Percentiles rank a stretch among this genome's conserved stretches.
These are phyloP conservation scores for Chanos chanos DNA, from an alignment of 2,797 vertebrate genomes.

Conservation along the genomic window DNA sequence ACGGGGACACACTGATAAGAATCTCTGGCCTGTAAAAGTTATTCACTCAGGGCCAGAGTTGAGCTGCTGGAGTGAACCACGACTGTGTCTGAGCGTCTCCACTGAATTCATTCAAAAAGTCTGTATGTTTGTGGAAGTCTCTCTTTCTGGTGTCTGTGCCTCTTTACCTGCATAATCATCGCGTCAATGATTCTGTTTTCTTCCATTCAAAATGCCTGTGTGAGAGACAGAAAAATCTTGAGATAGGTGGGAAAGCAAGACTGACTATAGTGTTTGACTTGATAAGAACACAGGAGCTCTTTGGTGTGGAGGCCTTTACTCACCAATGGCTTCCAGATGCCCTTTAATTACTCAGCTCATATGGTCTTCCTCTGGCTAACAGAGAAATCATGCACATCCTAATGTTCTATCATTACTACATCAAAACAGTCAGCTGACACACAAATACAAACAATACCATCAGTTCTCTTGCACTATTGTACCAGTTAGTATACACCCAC, in stretches of 20 bases:
- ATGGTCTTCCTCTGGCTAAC: constrained; percentile 42
- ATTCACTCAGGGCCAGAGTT: constrained; percentile 64
- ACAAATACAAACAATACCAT: constrained; percentile 15
- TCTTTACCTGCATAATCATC: too few species aligned
- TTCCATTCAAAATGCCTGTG: too few species aligned
- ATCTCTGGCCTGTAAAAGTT: constrained; percentile 64
- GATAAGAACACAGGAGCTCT: constrained; percentile 78
- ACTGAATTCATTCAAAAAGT: too few species aligned
- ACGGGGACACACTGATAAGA: constrained; percentile 60
- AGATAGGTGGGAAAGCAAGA: too few species aligned
- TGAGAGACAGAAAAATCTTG: neutral
- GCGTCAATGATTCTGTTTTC: too few species aligned
- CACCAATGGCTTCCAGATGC: constrained; percentile 95
- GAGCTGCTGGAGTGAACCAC: constrained; percentile 57
- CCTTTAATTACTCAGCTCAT: constrained; percentile 76
- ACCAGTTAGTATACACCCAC: neutral
- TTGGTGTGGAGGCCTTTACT: constrained; percentile 70
- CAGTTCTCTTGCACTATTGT: neutral
- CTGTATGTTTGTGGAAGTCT: neutral
- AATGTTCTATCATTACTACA: neutral
- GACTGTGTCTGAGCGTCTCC: too few species aligned
- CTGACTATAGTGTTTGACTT: constrained; percentile 43
- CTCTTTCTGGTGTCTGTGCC: too few species aligned
- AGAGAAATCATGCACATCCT: constrained; percentile 25
- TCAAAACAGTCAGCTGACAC: constrained; percentile 10